Conservation (phyloP, 2,888 invertebrate genomes). For the Phyllotreta striolata region DNA sequence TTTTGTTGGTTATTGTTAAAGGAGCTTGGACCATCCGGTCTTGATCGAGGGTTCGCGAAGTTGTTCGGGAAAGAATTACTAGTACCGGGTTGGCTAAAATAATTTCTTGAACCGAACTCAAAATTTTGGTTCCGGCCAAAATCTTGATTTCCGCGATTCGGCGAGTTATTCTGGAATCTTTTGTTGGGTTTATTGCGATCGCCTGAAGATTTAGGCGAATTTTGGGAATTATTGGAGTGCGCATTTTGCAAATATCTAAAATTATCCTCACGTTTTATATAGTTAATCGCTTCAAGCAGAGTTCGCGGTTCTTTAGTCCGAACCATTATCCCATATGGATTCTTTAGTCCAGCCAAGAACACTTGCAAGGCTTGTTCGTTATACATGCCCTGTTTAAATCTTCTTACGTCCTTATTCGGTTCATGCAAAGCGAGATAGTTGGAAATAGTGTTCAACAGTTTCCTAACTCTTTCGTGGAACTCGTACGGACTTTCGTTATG, state of each 20-base stretch:
- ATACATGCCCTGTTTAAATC: constrained; percentile 23
- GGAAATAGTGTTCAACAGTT: constrained; percentile 19
- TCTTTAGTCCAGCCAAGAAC: constrained; percentile 24
- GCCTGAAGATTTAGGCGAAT: background rate
- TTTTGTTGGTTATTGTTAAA: background rate
- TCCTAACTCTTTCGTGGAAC: constrained; percentile 20
- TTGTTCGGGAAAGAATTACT: background rate
- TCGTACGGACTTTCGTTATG: constrained; percentile 16
- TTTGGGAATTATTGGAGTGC: background rate
- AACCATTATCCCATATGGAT: constrained; percentile 9
- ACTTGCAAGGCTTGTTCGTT: constrained; percentile 25
- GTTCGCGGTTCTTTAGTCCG: background rate
- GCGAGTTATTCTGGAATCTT: background rate
- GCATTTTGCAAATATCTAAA: constrained; percentile 4
- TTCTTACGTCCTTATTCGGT: constrained; percentile 4
- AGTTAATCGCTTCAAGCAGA: constrained; percentile 3
- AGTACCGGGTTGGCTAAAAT: background rate
- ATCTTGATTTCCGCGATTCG: background rate
- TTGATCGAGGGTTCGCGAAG: background rate
- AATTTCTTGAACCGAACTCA: background rate
- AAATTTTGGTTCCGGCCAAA: background rate
- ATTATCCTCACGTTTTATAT: background rate
- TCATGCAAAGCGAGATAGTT: constrained; percentile 23
- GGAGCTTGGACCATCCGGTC: background rate
- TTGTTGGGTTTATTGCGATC: too few relatives aligned